A percentile compares a stretch with the other conserved stretches of the same genome.
Conservation (phyloP, 2,113 vertebrate genomes). For the Thymallus thymallus region DNA sequence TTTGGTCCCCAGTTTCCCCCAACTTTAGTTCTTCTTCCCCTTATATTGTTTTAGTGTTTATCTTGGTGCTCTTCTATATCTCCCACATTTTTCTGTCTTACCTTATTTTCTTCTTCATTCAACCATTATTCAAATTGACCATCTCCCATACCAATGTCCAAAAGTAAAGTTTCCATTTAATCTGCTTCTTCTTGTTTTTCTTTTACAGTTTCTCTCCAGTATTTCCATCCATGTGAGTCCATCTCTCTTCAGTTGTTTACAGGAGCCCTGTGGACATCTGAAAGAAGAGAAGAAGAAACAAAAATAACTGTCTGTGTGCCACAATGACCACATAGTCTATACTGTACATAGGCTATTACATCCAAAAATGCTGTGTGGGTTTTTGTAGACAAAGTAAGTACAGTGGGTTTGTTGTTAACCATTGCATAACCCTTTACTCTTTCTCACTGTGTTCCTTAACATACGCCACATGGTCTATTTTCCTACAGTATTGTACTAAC, state of each 20-base stretch:
- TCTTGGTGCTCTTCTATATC: slow-evolving; percentile 39
- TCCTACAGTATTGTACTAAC: too few relatives aligned
- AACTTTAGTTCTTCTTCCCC: slow-evolving; percentile 20
- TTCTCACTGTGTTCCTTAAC: too few relatives aligned
- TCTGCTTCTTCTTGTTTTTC: slow-evolving; percentile 54
- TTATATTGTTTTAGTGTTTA: slow-evolving; percentile 23
- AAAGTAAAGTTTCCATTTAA: slow-evolving; percentile 66
- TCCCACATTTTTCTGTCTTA: slow-evolving; percentile 52
- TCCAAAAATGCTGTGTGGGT: not conserved
- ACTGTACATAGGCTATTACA: not conserved
- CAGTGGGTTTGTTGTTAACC: too few relatives aligned
- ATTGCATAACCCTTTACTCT: too few relatives aligned
- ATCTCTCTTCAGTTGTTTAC: slow-evolving; percentile 47
- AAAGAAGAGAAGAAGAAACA: slow-evolving; percentile 45
- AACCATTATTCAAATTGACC: slow-evolving; percentile 58
- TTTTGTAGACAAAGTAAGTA: not conserved
- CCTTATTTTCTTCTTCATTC: slow-evolving; percentile 49
- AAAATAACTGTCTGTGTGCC: slow-evolving; percentile 31
- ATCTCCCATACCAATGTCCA: slow-evolving; percentile 61
- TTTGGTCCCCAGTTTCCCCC: slow-evolving; percentile 57
- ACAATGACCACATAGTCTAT: slow-evolving; percentile 1
- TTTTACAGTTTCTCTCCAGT: slow-evolving; percentile 46
- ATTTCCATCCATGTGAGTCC: slow-evolving; percentile 52
- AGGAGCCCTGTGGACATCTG: slow-evolving; percentile 51
- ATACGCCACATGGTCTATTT: too few relatives aligned